Conservation (phyloP, 2,888 invertebrate species). For the Xanthostigma xanthostigma region DNA sequence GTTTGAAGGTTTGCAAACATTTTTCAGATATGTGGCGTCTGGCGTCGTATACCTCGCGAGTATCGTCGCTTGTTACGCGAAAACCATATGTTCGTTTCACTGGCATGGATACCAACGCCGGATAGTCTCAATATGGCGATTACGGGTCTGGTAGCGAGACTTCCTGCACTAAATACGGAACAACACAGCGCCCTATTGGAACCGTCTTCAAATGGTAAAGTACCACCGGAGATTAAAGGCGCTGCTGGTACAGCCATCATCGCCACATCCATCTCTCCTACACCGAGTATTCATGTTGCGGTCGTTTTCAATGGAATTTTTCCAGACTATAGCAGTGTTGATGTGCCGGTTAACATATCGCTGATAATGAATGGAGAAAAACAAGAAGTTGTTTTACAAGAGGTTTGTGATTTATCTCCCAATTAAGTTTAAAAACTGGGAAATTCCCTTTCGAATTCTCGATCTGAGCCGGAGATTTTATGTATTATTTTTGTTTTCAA, state of each 20-base stretch:
- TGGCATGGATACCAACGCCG: conserved; percentile 56
- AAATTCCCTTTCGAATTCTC: no score
- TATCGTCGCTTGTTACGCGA: conserved; percentile 57
- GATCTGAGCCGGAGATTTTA: no score
- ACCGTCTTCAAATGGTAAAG: conserved; percentile 39
- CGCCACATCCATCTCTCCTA: conserved; percentile 62
- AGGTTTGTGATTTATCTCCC: conserved; percentile 25
- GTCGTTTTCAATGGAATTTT: conserved; percentile 73
- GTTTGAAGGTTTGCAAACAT: not conserved
- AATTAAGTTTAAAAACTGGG: no score
- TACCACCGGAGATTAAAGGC: conserved; percentile 37
- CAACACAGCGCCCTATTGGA: conserved; percentile 66
- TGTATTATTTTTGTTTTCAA: no score
- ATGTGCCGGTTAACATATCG: conserved; percentile 53
- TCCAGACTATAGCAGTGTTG: conserved; percentile 40
- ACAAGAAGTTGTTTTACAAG: conserved; percentile 57
- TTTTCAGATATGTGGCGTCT: conserved; percentile 64
- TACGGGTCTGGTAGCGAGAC: conserved; percentile 58
- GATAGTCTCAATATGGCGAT: conserved; percentile 52
- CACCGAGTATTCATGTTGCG: conserved; percentile 67
- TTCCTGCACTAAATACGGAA: conserved; percentile 63
- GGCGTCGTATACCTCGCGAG: conserved; percentile 72
- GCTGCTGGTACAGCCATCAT: conserved; percentile 76
- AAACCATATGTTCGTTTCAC: conserved; percentile 61
- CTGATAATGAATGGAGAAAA: conserved; percentile 51